Conservation (phyloP, 2,797 vertebrate genomes). For the Sparus aurata region DNA sequence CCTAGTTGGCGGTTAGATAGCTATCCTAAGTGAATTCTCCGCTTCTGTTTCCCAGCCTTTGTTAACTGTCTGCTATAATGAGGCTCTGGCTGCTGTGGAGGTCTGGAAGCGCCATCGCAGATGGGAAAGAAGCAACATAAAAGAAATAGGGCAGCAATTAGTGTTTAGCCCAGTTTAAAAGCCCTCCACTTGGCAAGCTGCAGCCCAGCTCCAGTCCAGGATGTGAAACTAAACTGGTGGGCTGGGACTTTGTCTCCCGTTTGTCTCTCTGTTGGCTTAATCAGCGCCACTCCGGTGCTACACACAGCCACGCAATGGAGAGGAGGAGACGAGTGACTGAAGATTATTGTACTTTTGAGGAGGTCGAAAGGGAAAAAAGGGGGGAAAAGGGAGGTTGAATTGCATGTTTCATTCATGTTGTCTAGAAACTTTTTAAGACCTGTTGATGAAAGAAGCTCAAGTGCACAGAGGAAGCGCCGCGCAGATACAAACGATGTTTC, state of each 20-base stretch:
- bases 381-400: conserved; percentile 73
- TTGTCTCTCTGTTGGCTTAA: conserved; percentile 85
- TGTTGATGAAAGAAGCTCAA: conserved; percentile 77
- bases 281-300: conserved; percentile 79
- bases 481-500: conserved; percentile 74
- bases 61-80: conserved; percentile 86
- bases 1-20: conserved; percentile 81
- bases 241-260: conserved; percentile 83
- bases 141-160: conserved; percentile 90
- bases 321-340: conserved; percentile 81
- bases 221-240: conserved; percentile 86
- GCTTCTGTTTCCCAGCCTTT: conserved; percentile 87
- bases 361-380: conserved; percentile 79
- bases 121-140: conserved; percentile 88
- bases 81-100: conserved; percentile 86
- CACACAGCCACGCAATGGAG: conserved; percentile 79
- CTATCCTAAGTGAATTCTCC: conserved; percentile 83
- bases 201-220: conserved; percentile 82
- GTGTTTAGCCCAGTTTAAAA: conserved; percentile 88
- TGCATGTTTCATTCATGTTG: conserved; percentile 81
- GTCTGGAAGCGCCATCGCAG: conserved; percentile 86
- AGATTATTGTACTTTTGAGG: conserved; percentile 84
- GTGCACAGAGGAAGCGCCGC: conserved; percentile 77
- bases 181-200: conserved; percentile 86
- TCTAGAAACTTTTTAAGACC: conserved; percentile 78